Evolutionary conservation across 2,888 invertebrate species (phyloP).

Genomic region (Cataglyphis livida): DNA sequence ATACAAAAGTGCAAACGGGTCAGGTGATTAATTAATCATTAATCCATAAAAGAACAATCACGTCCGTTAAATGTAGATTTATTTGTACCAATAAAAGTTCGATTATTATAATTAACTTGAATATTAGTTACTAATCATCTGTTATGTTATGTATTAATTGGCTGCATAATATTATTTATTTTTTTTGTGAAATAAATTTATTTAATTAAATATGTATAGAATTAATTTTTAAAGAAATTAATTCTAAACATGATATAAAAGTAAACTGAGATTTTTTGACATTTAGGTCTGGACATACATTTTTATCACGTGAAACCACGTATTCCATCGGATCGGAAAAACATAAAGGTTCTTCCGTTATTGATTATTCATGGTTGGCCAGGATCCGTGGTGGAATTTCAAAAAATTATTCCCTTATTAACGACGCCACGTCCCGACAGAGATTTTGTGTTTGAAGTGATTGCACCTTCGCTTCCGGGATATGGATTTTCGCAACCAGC

Average conservation of each 20-base stretch:
- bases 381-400: conserved; percentile 93
- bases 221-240: background rate
- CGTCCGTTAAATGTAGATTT: background rate
- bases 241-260: background rate
- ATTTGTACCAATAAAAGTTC: background rate
- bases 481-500: conserved; percentile 90
- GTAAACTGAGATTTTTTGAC: background rate
- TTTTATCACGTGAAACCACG: conserved; percentile 90
- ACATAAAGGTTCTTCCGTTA: conserved; percentile 88
- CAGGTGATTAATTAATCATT: background rate
- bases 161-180: background rate
- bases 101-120: background rate
- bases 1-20: background rate
- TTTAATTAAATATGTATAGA: background rate
- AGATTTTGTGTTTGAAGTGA: conserved; percentile 90
- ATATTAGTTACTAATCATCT: background rate
- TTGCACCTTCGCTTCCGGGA: conserved; percentile 90
- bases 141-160: background rate
- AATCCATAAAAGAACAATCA: background rate
- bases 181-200: background rate
- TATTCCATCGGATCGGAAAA: conserved; percentile 79
- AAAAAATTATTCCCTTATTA: conserved; percentile 90
- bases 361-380: conserved; percentile 95
- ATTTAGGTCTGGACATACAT: conserved; percentile 89
- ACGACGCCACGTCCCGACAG: conserved; percentile 86